Evolutionary conservation across 2,888 invertebrate species (phyloP).

Genomic region (Scaeva pyrastri): DNA sequence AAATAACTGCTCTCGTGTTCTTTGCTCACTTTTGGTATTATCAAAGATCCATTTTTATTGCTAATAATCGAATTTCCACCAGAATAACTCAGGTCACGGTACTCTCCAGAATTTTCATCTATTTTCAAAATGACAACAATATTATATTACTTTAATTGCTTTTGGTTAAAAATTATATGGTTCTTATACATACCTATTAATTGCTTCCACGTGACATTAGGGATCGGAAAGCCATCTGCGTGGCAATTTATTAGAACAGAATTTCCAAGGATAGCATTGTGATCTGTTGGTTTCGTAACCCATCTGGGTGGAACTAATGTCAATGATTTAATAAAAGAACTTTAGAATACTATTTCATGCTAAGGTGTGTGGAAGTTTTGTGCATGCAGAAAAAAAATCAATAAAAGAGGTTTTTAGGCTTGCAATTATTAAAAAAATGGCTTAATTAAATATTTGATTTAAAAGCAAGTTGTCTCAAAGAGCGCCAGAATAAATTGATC

Average conservation of each 20-base stretch:
- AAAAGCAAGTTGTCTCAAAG: too few relatives aligned
- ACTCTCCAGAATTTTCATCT: constrained; percentile 85
- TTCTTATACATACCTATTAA: constrained; percentile 84
- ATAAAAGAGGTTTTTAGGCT: constrained; percentile 19
- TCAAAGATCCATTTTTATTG: constrained; percentile 84
- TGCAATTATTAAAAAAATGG: constrained; percentile 21
- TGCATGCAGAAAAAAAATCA: not conserved
- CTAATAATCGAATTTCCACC: constrained; percentile 82
- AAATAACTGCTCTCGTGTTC: constrained; percentile 86
- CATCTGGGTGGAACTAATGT: constrained; percentile 90
- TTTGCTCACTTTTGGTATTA: constrained; percentile 85
- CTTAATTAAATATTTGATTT: too few relatives aligned
- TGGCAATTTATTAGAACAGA: constrained; percentile 88
- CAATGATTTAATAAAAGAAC: not conserved
- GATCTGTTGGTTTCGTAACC: constrained; percentile 89
- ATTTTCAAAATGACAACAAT: not conserved
- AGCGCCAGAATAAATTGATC: too few relatives aligned
- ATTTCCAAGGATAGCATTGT: constrained; percentile 89
- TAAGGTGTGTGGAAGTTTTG: not conserved
- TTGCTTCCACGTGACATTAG: constrained; percentile 86
- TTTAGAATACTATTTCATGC: not conserved
- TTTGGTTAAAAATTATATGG: not conserved
- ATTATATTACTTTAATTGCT: not conserved
- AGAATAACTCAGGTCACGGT: constrained; percentile 85
- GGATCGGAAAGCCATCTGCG: constrained; percentile 90